Evolutionary conservation across 2,888 invertebrate species (phyloP).

Genomic region (Glaucopsyche alexis): DNA sequence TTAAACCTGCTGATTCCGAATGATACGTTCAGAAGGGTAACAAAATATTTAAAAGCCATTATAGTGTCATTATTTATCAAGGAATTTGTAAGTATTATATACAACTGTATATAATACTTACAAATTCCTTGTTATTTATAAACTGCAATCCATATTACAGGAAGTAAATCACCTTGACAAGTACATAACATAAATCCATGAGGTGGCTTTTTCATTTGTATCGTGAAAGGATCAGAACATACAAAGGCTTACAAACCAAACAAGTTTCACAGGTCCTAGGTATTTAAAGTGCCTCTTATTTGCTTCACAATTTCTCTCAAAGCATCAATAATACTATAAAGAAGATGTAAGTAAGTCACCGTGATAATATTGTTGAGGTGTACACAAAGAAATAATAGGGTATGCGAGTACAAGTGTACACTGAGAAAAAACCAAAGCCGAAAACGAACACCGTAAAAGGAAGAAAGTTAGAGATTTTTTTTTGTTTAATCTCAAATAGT

Average conservation of each 20-base stretch:
- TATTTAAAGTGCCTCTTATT: conserved; percentile 57
- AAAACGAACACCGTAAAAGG: background rate
- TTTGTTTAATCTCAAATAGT: conserved; percentile 4
- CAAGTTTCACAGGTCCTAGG: conserved; percentile 58
- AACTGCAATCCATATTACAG: background rate
- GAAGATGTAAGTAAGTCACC: conserved; percentile 55
- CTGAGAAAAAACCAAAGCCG: no score
- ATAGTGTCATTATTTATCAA: background rate
- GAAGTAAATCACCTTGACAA: conserved; percentile 6
- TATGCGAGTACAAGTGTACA: conserved; percentile 32
- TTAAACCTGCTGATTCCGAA: background rate
- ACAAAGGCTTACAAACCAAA: conserved; percentile 49
- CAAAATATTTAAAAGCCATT: background rate
- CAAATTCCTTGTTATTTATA: background rate
- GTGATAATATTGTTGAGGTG: conserved; percentile 56
- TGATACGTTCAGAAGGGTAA: background rate
- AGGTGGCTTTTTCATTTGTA: conserved; percentile 6
- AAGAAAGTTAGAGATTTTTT: background rate
- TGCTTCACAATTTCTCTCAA: conserved; percentile 62
- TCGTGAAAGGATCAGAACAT: conserved; percentile 42
- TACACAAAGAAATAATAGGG: conserved; percentile 47
- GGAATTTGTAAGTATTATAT: no score
- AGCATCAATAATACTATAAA: conserved; percentile 57
- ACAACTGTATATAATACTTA: no score
- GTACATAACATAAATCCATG: conserved; percentile 11